Conservation (phyloP, 2,113 vertebrate genomes). For the Actenoides hombroni region DNA sequence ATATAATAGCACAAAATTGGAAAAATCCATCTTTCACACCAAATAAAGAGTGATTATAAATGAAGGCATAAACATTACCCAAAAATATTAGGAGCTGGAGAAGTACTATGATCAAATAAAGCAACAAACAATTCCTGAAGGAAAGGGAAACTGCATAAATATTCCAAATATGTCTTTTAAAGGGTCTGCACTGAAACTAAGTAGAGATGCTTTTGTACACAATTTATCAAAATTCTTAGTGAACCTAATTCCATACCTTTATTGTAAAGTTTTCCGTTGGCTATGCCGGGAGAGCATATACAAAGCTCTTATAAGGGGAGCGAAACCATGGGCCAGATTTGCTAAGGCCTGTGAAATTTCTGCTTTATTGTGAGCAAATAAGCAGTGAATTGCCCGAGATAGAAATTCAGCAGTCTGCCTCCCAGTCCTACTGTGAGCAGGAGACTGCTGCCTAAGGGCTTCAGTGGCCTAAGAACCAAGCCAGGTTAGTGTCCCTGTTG, state of each 20-base stretch:
- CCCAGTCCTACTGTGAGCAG: neutral
- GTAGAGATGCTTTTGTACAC: neutral
- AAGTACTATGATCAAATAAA: neutral
- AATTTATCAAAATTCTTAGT: neutral
- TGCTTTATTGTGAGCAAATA: neutral
- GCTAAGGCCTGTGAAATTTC: neutral
- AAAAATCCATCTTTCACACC: conserved; percentile 51
- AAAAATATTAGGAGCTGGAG: conserved; percentile 25
- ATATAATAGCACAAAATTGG: conserved; percentile 55
- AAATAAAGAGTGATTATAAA: conserved; percentile 44
- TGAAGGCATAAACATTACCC: conserved; percentile 38
- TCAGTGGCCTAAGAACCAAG: neutral
- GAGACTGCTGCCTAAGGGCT: neutral
- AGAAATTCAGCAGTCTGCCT: neutral
- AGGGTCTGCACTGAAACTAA: neutral
- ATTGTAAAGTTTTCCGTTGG: neutral
- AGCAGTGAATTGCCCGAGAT: neutral
- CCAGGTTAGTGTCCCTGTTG: neutral
- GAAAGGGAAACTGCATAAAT: neutral
- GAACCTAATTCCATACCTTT: neutral
- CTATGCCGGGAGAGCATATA: neutral
- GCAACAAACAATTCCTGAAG: conserved; percentile 27
- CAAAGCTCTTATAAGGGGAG: neutral
- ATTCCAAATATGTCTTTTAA: neutral
- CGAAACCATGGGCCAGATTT: neutral